These are phyloP conservation scores for Lucilia cuprina DNA, from an alignment of 1,140 invertebrate genomes.

Conservation along the genomic window DNA sequence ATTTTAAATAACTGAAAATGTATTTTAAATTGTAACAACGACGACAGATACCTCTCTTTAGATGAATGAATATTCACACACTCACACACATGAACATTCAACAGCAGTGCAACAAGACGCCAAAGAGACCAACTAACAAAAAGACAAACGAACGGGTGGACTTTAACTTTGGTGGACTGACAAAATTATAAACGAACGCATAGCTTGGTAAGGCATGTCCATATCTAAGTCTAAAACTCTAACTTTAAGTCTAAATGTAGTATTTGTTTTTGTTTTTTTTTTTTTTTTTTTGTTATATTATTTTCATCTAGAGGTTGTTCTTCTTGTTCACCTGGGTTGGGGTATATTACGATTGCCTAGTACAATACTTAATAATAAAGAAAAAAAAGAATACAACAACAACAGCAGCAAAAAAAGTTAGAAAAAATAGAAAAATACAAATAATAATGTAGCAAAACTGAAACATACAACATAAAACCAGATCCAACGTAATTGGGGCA, in stretches of 20 bases:
- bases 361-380: conserved; percentile 19
- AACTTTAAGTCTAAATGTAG: background rate
- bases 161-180: background rate
- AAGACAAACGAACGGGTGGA: background rate
- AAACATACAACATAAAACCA: conserved; percentile 9
- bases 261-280: background rate
- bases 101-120: background rate
- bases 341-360: conserved; percentile 24
- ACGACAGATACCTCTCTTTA: conserved; percentile 16
- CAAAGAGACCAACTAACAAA: background rate
- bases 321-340: conserved; percentile 20
- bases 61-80: conserved; percentile 2
- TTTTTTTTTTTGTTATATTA: background rate
- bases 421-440: too few species aligned
- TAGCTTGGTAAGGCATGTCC: conserved; percentile 16
- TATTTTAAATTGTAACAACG: conserved; percentile 26
- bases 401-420: background rate
- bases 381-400: background rate
- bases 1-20: background rate
- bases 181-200: background rate
- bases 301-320: background rate
- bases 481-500: conserved; percentile 26
- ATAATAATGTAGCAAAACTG: background rate
- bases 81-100: too few species aligned
- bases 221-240: background rate